Evolutionary conservation across 92 coral and sea anemone species (phyloP), one percentile per base, ranked within the genome.

Genomic region (Epizoanthus ramosus): DNA sequence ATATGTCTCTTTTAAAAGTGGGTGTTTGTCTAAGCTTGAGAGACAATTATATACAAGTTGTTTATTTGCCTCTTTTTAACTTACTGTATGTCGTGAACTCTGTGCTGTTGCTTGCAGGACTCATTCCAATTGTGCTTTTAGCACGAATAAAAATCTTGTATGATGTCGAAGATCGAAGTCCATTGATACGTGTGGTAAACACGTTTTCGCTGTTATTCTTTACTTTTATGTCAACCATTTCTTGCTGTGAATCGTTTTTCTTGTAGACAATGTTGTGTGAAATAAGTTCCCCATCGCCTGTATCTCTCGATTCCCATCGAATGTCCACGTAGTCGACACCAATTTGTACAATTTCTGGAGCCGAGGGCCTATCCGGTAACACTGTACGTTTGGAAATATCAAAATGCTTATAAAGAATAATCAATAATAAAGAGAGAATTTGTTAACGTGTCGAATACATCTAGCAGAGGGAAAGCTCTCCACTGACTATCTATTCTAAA

Each of bases 51-150:
- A 37, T 3, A 37, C 43, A 3, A 5, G 43, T 37, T 37, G 43
- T 3, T 37, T 0, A 50, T 50, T 50, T 50, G 54, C 54, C 14
- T 50, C 14, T 10, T 6, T 10, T 24, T 13, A 64, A 64, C 79
- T 73, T 73, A 73, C 79, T 25, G 79, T 53, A 53, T 23, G 79
- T 73, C 57, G 13, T 73, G 16, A 73, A 73, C 15, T 22, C 33
- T 12, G 63, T 57, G 5, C 17, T 73, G 64, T 28, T 52, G 15
- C 79, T 73, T 23, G 43, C 18, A 2, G 79, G 79, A 0, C 79
- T 64, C 0, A 0, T 3, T 53, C 79, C 79, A 22, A 73, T 1
- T 18, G 79, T 10, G 22, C 79, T 73, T 25, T 50, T 10, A 0
- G 63, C 79, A 5, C 12, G 63, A 53, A 74, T 16, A 65, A 65